Evolutionary conservation across 2,888 invertebrate genomes (phyloP).

Genomic region (Spisula subtruncata): DNA sequence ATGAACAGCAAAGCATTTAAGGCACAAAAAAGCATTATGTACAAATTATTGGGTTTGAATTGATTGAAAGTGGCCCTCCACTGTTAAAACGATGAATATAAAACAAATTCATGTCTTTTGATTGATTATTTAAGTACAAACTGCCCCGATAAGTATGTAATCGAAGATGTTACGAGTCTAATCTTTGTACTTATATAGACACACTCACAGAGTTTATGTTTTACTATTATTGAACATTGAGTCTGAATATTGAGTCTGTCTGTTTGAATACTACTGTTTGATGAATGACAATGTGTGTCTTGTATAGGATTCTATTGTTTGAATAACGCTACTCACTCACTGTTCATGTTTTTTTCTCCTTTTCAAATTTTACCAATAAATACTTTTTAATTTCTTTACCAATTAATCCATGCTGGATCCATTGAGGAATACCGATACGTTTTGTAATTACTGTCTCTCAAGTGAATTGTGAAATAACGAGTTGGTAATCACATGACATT

Average conservation of each 20-base stretch:
- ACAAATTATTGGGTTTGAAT: too few species aligned
- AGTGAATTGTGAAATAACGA: background rate
- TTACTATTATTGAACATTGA: slow-evolving; percentile 6
- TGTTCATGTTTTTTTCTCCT: slow-evolving; percentile 10
- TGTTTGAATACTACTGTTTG: background rate
- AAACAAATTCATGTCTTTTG: too few species aligned
- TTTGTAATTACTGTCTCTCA: background rate
- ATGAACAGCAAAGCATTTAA: too few species aligned
- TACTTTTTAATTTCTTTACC: background rate
- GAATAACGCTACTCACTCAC: background rate
- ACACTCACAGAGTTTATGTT: background rate
- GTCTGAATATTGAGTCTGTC: background rate
- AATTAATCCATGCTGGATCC: background rate
- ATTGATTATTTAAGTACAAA: too few species aligned
- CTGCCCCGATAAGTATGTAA: background rate
- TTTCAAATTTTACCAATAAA: slow-evolving; percentile 7
- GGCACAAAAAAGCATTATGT: too few species aligned
- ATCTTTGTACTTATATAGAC: background rate
- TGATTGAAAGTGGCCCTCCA: too few species aligned
- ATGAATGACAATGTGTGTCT: background rate
- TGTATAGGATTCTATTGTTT: background rate
- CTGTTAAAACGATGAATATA: too few species aligned
- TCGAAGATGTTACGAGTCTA: background rate
- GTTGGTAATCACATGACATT: slow-evolving; percentile 1
- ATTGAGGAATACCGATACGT: background rate